These are phyloP conservation scores for Drosophila prolongata DNA, from an alignment of 2,888 invertebrate species.

Conservation along the genomic window DNA sequence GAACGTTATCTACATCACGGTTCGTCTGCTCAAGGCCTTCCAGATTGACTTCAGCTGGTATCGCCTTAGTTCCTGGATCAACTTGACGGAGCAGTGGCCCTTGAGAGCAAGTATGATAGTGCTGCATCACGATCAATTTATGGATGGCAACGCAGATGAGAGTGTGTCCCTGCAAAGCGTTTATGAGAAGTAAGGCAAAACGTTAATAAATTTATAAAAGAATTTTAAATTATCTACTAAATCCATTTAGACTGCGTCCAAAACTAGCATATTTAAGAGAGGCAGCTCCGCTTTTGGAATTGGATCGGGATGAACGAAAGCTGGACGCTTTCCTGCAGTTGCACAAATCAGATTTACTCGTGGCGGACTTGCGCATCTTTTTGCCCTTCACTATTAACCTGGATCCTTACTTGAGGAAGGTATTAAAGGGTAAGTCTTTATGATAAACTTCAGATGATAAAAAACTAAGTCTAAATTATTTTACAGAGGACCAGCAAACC, in stretches of 20 bases:
- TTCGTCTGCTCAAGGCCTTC: conserved; percentile 97
- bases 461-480: neutral
- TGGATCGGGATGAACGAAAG: conserved; percentile 97
- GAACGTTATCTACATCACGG: conserved; percentile 98
- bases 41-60: conserved; percentile 99
- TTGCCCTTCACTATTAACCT: conserved; percentile 99
- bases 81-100: conserved; percentile 99
- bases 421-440: conserved; percentile 92
- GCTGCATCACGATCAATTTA: conserved; percentile 95
- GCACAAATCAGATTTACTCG: conserved; percentile 93
- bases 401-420: conserved; percentile 98
- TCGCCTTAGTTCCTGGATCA: conserved; percentile 98
- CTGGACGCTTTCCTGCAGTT: conserved; percentile 96
- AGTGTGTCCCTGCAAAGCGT: conserved; percentile 93
- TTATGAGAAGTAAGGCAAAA: conserved; percentile 93
- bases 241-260: conserved; percentile 89
- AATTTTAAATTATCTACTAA: neutral
- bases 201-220: neutral
- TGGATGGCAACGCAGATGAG: conserved; percentile 93
- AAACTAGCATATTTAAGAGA: conserved; percentile 93
- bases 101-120: conserved; percentile 99
- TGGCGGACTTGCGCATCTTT: conserved; percentile 96
- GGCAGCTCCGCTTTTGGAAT: conserved; percentile 93
- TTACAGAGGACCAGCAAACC: conserved; percentile 89
- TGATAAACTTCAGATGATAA: neutral